Evolutionary conservation across 92 coral and sea anemone species (phyloP), one percentile per base, ranked within the genome.

Genomic region (Siderastrea siderea): DNA sequence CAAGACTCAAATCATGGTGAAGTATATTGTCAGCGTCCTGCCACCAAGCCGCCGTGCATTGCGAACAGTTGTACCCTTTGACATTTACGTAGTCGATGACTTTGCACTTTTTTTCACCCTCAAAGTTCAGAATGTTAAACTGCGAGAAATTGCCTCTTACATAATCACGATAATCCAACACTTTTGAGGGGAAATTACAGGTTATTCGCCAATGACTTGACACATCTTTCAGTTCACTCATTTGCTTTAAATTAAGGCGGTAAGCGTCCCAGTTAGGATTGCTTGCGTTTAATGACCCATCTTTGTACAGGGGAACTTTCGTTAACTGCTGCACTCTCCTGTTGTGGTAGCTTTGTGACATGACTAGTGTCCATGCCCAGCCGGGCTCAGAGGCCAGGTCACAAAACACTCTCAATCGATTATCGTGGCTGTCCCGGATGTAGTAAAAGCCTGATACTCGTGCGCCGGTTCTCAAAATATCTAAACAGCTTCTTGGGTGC

Each of bases 191-290:
- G 60, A 89, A 92, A 75, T 86, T 90, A 53, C 98, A 94, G 12
- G 98, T 92, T 51, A 88, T 16, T 14, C 98, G 95, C 98, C 94
- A 94, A 80, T 92, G 95, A 5, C 90, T 89, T 0, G 98, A 92
- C 12, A 62, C 58, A 5, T 87, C 73, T 38, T 80, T 88, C 6
- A 93, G 55, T 8, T 74, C 75, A 43, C 72, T n/a, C 90, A 93
- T 94, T 17, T 65, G 77, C 3, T 59, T 17, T 16, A 89, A 54
- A 5, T 87, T 70, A 38, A 94, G 83, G 14, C 93, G 89, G 74
- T 94, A 92, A 7, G 80, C 80, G 46, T 87, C 72, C 95, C 93
- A 92, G 86, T 86, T 86, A 16, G 93, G 93, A 50, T 54, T 71
- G n/a, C 61, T 65, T 17, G 63, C 83, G 64, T 88, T 91, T 71